phyloP scores from a whole-genome alignment of 2,797 vertebrate species.

The Bovichtus variegatus region DNA sequence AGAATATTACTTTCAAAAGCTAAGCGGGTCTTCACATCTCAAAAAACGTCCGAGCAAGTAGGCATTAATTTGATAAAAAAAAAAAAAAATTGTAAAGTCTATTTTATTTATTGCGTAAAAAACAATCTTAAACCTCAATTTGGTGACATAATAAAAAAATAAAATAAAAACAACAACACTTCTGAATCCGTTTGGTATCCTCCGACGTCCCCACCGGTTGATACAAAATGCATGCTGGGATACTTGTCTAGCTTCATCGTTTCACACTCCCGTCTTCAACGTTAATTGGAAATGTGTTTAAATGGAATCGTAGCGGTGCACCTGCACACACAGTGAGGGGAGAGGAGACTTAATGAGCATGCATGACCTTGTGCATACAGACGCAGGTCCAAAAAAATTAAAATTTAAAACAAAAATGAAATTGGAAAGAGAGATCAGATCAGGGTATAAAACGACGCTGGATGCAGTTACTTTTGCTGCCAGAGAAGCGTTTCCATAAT shows the following conservation, averaged over 20 bases:
- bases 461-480: not conserved
- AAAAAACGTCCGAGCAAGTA: no score
- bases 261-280: not conserved
- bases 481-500: not conserved
- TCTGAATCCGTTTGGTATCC: no score
- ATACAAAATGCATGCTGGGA: not conserved
- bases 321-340: accelerated
- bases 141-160: no score
- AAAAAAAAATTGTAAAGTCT: no score
- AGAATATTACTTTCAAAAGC: no score
- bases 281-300: not conserved
- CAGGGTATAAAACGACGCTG: not conserved
- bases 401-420: no score
- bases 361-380: not conserved
- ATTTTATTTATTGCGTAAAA: not conserved
- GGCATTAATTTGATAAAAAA: no score
- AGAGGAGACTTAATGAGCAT: not conserved
- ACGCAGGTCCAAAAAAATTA: not conserved
- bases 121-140: no score
- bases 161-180: no score
- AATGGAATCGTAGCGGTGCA: not conserved
- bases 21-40: not conserved
- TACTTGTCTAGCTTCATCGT: not conserved
- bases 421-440: not conserved
- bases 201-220: not conserved